Percentiles rank a stretch among this genome's conserved stretches.
Conservation (phyloP, 2,113 vertebrate species). For the Aptenodytes forsteri region DNA sequence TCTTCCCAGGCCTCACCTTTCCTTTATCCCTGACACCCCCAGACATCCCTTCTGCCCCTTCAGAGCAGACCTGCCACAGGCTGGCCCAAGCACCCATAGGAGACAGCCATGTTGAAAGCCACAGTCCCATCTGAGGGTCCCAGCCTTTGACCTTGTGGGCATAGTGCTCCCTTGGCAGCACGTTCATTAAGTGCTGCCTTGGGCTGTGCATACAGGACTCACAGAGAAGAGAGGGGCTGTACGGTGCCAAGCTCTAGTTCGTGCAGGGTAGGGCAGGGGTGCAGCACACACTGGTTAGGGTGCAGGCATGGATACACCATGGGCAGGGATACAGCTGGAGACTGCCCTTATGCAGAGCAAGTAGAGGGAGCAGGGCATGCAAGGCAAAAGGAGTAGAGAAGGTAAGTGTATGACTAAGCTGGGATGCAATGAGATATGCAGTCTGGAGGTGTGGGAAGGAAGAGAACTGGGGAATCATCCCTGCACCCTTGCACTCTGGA, state of each 20-base stretch:
- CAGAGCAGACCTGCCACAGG: not conserved
- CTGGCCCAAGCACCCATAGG: not conserved
- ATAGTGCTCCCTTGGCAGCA: not conserved
- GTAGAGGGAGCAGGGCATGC: not conserved
- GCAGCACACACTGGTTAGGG: not conserved
- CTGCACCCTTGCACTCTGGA: not conserved
- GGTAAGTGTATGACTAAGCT: not conserved
- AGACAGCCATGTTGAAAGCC: not conserved
- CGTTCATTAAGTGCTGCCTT: accelerated
- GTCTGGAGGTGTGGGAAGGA: not conserved
- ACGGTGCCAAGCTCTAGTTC: not conserved
- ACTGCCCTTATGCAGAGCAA: not conserved
- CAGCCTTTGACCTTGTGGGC: not conserved
- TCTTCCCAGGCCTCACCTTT: not conserved
- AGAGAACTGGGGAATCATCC: not conserved
- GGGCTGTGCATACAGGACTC: not conserved
- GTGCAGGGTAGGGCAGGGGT: not conserved
- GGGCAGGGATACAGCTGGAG: not conserved
- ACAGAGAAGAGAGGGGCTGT: not conserved
- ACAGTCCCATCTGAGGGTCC: not conserved
- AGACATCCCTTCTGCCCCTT: not conserved
- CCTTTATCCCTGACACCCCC: not conserved
- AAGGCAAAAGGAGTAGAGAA: not conserved
- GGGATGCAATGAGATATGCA: not conserved
- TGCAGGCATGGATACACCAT: too few relatives aligned